Evolutionary conservation across 1,140 invertebrate species (phyloP).

Genomic region (Temnothorax curvispinosus): DNA sequence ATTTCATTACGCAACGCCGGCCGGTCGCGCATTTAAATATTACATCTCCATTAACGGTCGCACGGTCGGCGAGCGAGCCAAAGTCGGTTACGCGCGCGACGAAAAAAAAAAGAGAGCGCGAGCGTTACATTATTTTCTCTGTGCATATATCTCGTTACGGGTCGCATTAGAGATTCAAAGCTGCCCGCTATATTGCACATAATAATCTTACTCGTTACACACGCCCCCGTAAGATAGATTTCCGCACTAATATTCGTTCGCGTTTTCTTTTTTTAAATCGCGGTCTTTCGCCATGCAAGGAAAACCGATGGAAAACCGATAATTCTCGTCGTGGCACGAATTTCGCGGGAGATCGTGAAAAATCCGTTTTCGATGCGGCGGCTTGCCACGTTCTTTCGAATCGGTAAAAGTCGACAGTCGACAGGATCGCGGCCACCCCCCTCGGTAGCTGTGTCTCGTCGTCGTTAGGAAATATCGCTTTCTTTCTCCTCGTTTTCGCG

Average conservation of each 20-base stretch:
- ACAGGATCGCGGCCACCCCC: not conserved
- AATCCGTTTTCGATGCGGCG: conserved; percentile 2
- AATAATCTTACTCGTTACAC: conserved; percentile 49
- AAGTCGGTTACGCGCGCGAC: conserved; percentile 51
- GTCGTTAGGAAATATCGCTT: conserved; percentile 10
- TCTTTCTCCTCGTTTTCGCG: conserved; percentile 6
- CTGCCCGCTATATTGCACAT: conserved; percentile 46
- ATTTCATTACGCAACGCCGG: conserved; percentile 59
- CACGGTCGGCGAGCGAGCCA: conserved; percentile 52
- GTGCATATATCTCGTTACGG: conserved; percentile 36
- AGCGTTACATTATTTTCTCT: conserved; percentile 44
- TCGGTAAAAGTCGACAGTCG: not conserved
- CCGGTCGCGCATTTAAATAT: conserved; percentile 59
- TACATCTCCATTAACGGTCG: conserved; percentile 60
- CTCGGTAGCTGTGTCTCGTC: not conserved
- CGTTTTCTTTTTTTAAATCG: conserved; percentile 22
- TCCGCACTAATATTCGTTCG: conserved; percentile 43
- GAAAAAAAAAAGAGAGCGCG: conserved; percentile 11
- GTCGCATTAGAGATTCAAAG: conserved; percentile 44
- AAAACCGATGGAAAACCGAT: conserved; percentile 40
- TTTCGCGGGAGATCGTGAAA: conserved; percentile 28
- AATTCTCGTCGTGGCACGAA: conserved; percentile 21
- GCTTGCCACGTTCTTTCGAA: not conserved
- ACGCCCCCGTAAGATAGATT: conserved; percentile 25
- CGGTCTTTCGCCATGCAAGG: conserved; percentile 1